Percentiles rank a stretch among this genome's conserved stretches.
phyloP scores from a whole-genome alignment of 2,113 vertebrate species.

The Pelecanoides urinatrix region DNA sequence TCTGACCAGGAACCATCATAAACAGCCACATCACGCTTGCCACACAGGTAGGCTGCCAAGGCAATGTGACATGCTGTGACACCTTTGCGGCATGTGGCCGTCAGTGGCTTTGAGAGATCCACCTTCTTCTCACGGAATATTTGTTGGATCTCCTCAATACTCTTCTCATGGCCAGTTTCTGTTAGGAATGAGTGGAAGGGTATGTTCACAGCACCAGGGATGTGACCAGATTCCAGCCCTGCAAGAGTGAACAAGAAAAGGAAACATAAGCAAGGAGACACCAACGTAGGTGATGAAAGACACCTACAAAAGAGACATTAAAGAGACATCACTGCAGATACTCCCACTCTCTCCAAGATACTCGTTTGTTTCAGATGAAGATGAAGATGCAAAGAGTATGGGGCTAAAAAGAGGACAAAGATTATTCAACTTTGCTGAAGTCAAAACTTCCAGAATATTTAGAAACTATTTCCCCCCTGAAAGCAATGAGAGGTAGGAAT shows the following conservation, averaged over 20 bases:
- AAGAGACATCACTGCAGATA: background rate
- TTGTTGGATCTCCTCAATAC: slow-evolving; percentile 71
- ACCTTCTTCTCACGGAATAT: slow-evolving; percentile 80
- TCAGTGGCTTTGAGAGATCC: slow-evolving; percentile 80
- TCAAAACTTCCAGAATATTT: background rate
- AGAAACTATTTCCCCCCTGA: background rate
- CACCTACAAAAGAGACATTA: background rate
- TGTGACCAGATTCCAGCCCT: slow-evolving; percentile 88
- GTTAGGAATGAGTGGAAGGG: slow-evolving; percentile 86
- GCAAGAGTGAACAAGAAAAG: background rate
- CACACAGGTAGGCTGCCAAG: slow-evolving; percentile 86
- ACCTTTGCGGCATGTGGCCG: slow-evolving; percentile 85
- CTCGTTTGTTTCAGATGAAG: background rate
- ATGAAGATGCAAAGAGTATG: background rate
- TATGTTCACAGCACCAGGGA: slow-evolving; percentile 86
- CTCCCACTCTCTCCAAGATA: background rate
- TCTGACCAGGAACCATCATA: slow-evolving; percentile 94
- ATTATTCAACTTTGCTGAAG: background rate
- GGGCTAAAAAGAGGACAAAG: background rate
- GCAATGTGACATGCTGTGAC: slow-evolving; percentile 90
- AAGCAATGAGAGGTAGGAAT: background rate
- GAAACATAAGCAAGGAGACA: background rate
- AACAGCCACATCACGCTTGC: slow-evolving; percentile 79
- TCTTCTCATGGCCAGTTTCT: slow-evolving; percentile 79
- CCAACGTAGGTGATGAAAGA: background rate